These are phyloP conservation scores for Nymphicus hollandicus DNA, from an alignment of 2,113 vertebrate genomes.

Conservation along the genomic window DNA sequence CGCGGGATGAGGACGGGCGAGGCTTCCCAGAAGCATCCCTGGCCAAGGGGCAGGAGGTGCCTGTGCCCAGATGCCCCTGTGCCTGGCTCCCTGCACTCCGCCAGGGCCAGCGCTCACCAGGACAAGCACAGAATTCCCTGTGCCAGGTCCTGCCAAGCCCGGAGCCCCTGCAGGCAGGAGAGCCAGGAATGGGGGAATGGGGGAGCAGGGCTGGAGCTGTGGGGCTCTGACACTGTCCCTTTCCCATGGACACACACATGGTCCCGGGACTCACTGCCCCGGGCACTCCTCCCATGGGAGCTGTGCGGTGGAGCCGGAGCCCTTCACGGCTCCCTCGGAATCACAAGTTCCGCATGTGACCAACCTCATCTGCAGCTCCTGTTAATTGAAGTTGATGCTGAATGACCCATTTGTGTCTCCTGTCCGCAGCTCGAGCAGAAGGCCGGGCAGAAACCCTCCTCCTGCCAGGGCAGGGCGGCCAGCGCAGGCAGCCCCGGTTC, in stretches of 20 bases:
- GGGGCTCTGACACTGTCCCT: not conserved
- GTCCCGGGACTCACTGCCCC: not conserved
- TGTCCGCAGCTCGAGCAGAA: not conserved
- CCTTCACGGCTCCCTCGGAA: not conserved
- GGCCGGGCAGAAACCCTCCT: not conserved
- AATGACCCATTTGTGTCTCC: constrained; percentile 29
- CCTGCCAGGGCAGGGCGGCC: not conserved
- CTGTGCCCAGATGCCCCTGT: accelerated
- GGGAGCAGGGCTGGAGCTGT: not conserved
- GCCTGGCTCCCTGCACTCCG: accelerated
- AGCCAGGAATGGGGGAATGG: accelerated
- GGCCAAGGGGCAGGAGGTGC: not conserved
- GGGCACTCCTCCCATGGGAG: not conserved
- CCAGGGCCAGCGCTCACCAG: accelerated
- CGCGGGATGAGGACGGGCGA: accelerated
- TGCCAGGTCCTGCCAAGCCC: accelerated
- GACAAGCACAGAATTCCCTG: accelerated
- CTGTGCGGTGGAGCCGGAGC: not conserved
- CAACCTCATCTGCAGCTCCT: constrained; percentile 26
- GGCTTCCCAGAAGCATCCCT: no score
- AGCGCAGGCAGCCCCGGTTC: accelerated
- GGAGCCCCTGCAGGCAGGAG: not conserved
- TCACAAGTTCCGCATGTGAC: constrained; percentile 1
- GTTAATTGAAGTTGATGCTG: constrained; percentile 15
- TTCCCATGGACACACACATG: not conserved